A percentile compares a stretch with the other conserved stretches of the same genome.
Conservation (phyloP, 2,888 invertebrate species). For the Leucozona laternaria region DNA sequence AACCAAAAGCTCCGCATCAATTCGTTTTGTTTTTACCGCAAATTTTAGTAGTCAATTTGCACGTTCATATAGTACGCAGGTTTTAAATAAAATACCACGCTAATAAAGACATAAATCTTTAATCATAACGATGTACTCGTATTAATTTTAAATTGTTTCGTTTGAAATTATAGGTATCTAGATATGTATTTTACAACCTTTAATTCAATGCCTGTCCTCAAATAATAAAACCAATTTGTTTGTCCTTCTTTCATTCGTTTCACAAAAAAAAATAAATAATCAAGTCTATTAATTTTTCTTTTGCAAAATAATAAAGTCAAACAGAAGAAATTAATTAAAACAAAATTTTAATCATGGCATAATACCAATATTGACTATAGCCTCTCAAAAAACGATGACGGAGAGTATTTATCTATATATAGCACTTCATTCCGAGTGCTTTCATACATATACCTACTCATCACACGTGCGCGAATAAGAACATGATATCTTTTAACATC, state of each 20-base stretch:
- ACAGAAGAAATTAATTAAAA: slow-evolving; percentile 40
- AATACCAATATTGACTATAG: slow-evolving; percentile 14
- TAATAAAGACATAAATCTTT: too few relatives aligned
- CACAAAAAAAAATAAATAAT: neutral
- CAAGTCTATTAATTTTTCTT: neutral
- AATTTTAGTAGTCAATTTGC: too few relatives aligned
- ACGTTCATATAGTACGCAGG: too few relatives aligned
- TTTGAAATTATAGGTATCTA: too few relatives aligned
- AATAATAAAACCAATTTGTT: neutral
- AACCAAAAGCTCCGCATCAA: too few relatives aligned
- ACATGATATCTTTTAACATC: slow-evolving; percentile 1
- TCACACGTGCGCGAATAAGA: neutral
- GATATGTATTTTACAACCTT: too few relatives aligned
- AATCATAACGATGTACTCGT: too few relatives aligned
- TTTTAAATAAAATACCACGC: too few relatives aligned
- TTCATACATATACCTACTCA: neutral
- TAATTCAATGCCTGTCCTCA: neutral
- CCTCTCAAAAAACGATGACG: neutral
- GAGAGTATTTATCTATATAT: too few relatives aligned
- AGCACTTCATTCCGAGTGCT: neutral
- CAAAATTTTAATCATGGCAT: slow-evolving; percentile 1
- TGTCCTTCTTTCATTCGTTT: neutral
- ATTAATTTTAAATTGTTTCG: too few relatives aligned
- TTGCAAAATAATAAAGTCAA: neutral
- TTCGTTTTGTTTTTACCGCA: too few relatives aligned